A percentile compares a stretch with the other conserved stretches of the same genome.
Evolutionary conservation across 2,888 invertebrate genomes (phyloP).

Genomic region (Drosophila macrospina): DNA sequence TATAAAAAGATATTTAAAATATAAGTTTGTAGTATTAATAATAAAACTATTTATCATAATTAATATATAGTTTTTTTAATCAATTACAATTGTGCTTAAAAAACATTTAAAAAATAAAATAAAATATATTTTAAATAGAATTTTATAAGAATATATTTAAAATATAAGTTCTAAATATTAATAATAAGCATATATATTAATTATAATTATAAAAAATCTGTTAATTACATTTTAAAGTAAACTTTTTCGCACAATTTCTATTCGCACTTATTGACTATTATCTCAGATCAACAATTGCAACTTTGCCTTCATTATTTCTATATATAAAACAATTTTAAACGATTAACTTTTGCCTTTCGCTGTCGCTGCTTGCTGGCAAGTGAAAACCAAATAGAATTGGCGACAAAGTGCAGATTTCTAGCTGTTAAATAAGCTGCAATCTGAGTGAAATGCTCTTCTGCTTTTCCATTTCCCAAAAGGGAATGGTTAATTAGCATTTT

Average conservation of each 20-base stretch:
- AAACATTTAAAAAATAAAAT: neutral
- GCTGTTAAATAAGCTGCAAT: slow-evolving; percentile 26
- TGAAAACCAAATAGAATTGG: slow-evolving; percentile 44
- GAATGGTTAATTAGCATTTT: slow-evolving; percentile 71
- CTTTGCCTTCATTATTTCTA: slow-evolving; percentile 58
- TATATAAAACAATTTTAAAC: slow-evolving; percentile 60
- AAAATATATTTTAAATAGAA: neutral
- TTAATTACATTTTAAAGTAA: neutral
- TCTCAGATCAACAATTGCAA: neutral
- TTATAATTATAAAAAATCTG: too few species aligned
- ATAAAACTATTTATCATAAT: too few species aligned
- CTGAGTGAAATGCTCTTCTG: slow-evolving; percentile 2
- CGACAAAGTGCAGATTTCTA: slow-evolving; percentile 21
- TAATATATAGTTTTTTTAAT: too few species aligned
- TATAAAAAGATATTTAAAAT: too few species aligned
- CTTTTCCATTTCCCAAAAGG: slow-evolving; percentile 11
- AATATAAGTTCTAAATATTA: too few species aligned
- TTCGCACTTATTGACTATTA: neutral
- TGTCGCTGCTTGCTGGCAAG: slow-evolving; percentile 35
- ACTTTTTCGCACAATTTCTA: neutral
- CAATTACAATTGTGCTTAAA: neutral
- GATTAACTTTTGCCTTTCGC: slow-evolving; percentile 53
- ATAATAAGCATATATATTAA: too few species aligned
- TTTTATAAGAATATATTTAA: too few species aligned
- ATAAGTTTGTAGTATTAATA: too few species aligned